Percentiles rank a stretch among this genome's conserved stretches.
phyloP scores from a whole-genome alignment of 1,140 invertebrate genomes.

The Atta cephalotes region DNA sequence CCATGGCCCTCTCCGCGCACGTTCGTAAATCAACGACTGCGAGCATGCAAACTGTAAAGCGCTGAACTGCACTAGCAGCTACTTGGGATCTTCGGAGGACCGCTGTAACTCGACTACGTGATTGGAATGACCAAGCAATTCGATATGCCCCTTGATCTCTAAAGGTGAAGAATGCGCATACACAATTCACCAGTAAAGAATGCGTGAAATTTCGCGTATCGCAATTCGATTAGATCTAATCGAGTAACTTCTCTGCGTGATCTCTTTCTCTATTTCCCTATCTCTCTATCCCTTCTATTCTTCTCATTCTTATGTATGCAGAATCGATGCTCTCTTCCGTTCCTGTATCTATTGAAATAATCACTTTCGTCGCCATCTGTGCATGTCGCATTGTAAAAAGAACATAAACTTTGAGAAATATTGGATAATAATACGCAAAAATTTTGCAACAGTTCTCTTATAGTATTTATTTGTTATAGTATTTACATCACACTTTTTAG shows the following conservation, averaged over 20 bases:
- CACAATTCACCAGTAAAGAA: constrained; percentile 6
- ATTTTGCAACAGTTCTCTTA: not conserved
- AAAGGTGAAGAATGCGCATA: constrained; percentile 22
- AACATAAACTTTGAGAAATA: not conserved
- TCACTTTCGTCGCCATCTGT: not conserved
- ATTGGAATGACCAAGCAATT: constrained; percentile 56
- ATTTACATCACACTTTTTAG: not conserved
- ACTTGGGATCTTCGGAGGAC: constrained; percentile 39
- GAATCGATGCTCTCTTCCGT: not conserved
- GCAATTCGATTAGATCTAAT: constrained; percentile 49
- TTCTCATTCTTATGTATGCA: not conserved
- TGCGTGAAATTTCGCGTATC: constrained; percentile 14
- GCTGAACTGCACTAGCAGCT: constrained; percentile 41
- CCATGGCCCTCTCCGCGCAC: not conserved
- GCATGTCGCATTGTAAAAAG: not conserved
- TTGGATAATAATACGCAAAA: not conserved
- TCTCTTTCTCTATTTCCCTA: not conserved
- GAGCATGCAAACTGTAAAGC: constrained; percentile 52
- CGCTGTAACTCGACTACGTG: constrained; percentile 52
- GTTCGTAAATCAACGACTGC: constrained; percentile 56
- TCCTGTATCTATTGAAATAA: not conserved
- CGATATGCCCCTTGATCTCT: constrained; percentile 47
- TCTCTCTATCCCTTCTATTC: not conserved
- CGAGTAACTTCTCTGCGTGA: not conserved
- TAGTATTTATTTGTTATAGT: not conserved